phyloP scores from a whole-genome alignment of 2,113 vertebrate species.

The Mormoops blainvillei region DNA sequence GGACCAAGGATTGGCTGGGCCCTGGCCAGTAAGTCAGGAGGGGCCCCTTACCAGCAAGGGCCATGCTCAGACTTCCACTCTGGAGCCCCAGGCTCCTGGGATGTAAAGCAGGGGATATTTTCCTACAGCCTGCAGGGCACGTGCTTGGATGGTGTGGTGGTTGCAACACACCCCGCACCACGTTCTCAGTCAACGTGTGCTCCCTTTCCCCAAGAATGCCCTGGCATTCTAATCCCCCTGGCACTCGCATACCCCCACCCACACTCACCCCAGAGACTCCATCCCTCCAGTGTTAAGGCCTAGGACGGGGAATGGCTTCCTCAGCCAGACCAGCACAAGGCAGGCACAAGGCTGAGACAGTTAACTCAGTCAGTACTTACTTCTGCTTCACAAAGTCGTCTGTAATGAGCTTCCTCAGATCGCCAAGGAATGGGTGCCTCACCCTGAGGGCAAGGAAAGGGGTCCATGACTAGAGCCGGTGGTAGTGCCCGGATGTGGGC shows the following conservation, averaged over 20 bases:
- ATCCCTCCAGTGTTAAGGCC: not conserved
- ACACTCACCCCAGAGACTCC: not conserved
- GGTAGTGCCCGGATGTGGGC: not conserved
- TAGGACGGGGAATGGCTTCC: not conserved
- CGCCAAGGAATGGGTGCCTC: constrained; percentile 85
- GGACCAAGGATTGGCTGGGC: not conserved
- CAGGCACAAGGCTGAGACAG: not conserved
- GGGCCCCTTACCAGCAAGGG: not conserved
- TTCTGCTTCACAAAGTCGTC: constrained; percentile 91
- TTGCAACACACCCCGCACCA: fast-evolving
- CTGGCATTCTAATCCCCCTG: not conserved
- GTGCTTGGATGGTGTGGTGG: not conserved
- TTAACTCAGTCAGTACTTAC: constrained; percentile 73
- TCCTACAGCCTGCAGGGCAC: not conserved
- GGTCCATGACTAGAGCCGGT: not conserved
- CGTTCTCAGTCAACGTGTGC: not conserved
- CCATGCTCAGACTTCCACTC: not conserved
- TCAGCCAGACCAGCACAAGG: not conserved
- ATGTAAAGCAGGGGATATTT: not conserved
- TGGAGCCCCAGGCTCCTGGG: not conserved
- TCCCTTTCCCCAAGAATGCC: not conserved
- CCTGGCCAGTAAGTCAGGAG: not conserved
- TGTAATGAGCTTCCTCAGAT: constrained; percentile 85
- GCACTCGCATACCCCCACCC: not conserved
- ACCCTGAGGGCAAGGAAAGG: constrained; percentile 75